These are phyloP conservation scores for Nanorana parkeri DNA, from an alignment of 2,113 vertebrate species.

Conservation along the genomic window DNA sequence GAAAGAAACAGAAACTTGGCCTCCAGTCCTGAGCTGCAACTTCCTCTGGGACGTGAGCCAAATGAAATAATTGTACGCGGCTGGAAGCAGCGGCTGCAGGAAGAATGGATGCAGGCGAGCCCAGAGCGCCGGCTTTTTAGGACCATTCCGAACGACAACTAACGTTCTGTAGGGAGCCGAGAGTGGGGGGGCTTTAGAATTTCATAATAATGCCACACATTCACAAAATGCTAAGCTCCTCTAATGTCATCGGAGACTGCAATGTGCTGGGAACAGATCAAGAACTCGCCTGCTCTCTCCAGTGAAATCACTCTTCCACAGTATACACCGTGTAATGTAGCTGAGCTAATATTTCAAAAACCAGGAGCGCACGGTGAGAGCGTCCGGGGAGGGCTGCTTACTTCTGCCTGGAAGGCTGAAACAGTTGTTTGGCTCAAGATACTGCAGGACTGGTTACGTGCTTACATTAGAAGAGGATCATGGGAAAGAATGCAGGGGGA, in stretches of 20 bases:
- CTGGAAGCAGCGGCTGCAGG: not conserved
- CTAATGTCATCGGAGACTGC: conserved; percentile 19
- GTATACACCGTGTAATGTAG: not conserved
- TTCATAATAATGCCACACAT: conserved; percentile 8
- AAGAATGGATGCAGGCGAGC: conserved; percentile 7
- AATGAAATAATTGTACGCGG: conserved; percentile 20
- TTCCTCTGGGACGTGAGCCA: conserved; percentile 9
- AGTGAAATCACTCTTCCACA: conserved; percentile 2
- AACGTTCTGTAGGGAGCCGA: not conserved
- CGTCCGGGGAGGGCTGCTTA: too few relatives aligned
- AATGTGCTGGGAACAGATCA: conserved; percentile 23
- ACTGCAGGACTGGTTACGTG: too few relatives aligned
- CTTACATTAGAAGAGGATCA: too few relatives aligned
- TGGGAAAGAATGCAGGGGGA: too few relatives aligned
- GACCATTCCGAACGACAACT: not conserved
- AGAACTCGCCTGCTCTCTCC: not conserved
- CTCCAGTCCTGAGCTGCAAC: not conserved
- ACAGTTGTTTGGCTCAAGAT: too few relatives aligned
- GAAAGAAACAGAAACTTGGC: conserved; percentile 16
- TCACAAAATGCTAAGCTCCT: conserved; percentile 12
- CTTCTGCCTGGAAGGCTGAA: too few relatives aligned
- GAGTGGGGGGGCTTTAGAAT: conserved; percentile 13
- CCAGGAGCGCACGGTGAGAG: not conserved
- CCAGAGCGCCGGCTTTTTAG: not conserved
- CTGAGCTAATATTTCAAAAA: not conserved